These are phyloP conservation scores for Habropoda laboriosa DNA, from an alignment of 1,140 invertebrate species.

Conservation along the genomic window DNA sequence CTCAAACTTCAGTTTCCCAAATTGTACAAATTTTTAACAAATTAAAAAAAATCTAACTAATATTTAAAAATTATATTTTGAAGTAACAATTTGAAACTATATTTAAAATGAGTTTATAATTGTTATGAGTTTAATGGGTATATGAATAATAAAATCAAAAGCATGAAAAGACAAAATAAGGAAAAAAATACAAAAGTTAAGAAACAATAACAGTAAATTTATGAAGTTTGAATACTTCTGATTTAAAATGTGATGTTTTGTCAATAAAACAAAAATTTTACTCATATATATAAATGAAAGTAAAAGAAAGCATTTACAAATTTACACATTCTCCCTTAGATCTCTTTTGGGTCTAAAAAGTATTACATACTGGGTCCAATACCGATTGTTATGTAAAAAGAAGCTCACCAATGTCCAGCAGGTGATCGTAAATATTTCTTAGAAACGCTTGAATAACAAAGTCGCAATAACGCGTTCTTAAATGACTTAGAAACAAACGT, in stretches of 20 bases:
- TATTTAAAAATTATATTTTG: background rate
- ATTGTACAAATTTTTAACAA: background rate
- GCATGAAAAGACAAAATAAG: background rate
- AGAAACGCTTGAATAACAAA: slow-evolving; percentile 52
- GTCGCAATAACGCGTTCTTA: slow-evolving; percentile 52
- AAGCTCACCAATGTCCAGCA: slow-evolving; percentile 55
- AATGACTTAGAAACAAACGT: slow-evolving; percentile 56
- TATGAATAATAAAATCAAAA: background rate
- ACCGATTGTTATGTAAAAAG: slow-evolving; percentile 42
- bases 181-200: background rate
- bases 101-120: background rate
- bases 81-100: too few relatives aligned
- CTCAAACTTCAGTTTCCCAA: slow-evolving; percentile 5
- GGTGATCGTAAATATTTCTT: slow-evolving; percentile 53
- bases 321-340: slow-evolving; percentile 1
- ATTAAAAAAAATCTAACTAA: background rate
- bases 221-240: slow-evolving; percentile 37
- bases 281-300: background rate
- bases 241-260: slow-evolving; percentile 8
- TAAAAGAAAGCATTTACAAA: slow-evolving; percentile 20
- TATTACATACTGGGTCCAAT: slow-evolving; percentile 46
- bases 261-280: slow-evolving; percentile 13
- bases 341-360: background rate
- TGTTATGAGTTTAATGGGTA: background rate
- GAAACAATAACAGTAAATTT: background rate